Base-by-base conservation (phyloP, 2,797 vertebrate species). In the Leptoclinus maculatus region DNA sequence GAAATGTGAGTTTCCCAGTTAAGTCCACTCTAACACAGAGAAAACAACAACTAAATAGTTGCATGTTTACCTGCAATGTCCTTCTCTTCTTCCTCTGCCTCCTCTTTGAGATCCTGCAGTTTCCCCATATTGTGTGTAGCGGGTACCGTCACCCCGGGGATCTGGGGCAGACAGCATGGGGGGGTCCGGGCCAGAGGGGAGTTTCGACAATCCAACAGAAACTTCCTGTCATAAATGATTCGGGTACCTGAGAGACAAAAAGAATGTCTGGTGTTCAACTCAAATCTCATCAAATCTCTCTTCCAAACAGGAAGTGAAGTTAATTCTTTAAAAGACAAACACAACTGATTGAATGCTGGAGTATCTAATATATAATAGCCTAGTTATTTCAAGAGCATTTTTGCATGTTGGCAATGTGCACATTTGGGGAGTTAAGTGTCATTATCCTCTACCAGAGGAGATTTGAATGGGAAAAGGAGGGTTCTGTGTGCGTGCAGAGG, bases 161-260 rank as follows among this genome's bases (percentile, higher is more conserved):
- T 99, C 93, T 97, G 97, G 66, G 97, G 97, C 83, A 97, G 95
- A 88, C 94, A 98, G 92, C 96, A 96, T 36, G 96, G 97, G 12
- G 95, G 97, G 16, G 95, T 98, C 80, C 93, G 94, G 73, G 96
- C 96, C 39, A 95, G 94, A 78, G 97, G 96, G 3, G 96, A 98
- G 92, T 96, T 98, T 89, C 97, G 96, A 91, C 97, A 97, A 81
- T 97, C 97, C 91, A 98, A 91, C 84, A 97, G 93, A 90, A 97
- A 98, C 93, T 97, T 99, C 92, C 93, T 95, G 95, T 97, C 96
- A 66, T 98, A 99, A 92, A 96, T 97, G 92, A 97, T 99, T 87
- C 87, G 96, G 78, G 97, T 98, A 84, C 97, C 97, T 99, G 25
- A 29, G 25, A 38, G 13, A 12, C 16, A 29, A n/a, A 27, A 12